Conservation (phyloP, 2,888 invertebrate genomes). For the Endotricha flammealis region DNA sequence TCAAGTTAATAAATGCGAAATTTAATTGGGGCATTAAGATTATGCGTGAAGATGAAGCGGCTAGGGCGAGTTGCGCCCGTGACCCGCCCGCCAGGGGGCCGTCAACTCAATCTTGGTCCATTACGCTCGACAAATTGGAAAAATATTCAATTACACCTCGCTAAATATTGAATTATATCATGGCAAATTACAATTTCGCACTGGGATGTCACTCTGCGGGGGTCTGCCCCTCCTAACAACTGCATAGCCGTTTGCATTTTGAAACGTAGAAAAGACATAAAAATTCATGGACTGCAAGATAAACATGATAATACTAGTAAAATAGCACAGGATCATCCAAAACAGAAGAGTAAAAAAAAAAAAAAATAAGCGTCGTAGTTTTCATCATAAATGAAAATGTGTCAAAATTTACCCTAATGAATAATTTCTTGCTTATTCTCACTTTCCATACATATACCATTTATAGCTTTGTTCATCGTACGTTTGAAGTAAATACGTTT, state of each 20-base stretch:
- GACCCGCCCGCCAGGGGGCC: conserved; percentile 50
- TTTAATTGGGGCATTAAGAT: conserved; percentile 38
- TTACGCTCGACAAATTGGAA: conserved; percentile 78
- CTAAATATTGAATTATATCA: conserved; percentile 77
- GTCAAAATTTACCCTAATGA: no score
- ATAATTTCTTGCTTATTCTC: no score
- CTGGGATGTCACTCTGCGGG: conserved; percentile 42
- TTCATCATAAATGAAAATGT: no score
- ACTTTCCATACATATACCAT: no score
- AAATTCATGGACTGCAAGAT: no score
- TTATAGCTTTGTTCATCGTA: no score
- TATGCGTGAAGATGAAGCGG: conserved; percentile 36
- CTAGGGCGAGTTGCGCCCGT: conserved; percentile 19
- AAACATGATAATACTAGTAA: no score
- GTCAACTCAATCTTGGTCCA: conserved; percentile 78
- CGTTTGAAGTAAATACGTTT: background rate
- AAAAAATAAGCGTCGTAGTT: no score
- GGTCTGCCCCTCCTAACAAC: background rate
- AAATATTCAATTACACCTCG: conserved; percentile 77
- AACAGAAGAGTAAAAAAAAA: no score
- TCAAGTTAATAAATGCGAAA: conserved; percentile 21
- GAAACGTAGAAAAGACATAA: no score
- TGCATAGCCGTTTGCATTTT: background rate
- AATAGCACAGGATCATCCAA: no score
- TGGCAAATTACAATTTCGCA: conserved; percentile 73